Percentiles rank a stretch among this genome's conserved stretches.
Evolutionary conservation across 2,113 vertebrate genomes (phyloP).

Genomic region (Perca fluviatilis): DNA sequence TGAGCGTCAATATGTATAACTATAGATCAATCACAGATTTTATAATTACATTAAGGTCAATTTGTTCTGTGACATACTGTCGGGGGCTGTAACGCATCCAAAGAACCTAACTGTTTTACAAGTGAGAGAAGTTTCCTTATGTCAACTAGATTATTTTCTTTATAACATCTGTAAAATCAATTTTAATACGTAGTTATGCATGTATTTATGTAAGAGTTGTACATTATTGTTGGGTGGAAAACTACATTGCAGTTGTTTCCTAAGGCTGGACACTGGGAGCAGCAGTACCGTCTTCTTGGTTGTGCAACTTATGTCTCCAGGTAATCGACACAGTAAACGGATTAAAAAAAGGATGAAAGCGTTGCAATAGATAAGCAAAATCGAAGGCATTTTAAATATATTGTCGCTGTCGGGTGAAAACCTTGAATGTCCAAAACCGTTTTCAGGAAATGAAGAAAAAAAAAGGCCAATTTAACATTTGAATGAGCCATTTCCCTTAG

Average conservation of each 20-base stretch:
- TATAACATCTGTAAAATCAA: not conserved
- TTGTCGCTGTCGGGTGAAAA: too few species aligned
- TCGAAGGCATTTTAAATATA: too few species aligned
- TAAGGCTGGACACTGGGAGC: not conserved
- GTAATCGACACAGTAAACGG: not conserved
- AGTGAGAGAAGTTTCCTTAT: too few species aligned
- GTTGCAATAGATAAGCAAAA: not conserved
- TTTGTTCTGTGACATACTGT: not conserved
- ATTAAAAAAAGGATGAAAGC: not conserved
- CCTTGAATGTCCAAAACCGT: too few species aligned
- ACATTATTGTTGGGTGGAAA: not conserved
- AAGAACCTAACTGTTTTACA: not conserved
- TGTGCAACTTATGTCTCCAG: not conserved
- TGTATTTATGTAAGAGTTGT: not conserved
- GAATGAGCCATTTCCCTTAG: too few species aligned
- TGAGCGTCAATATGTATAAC: not conserved
- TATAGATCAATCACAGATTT: too few species aligned
- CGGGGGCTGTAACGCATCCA: not conserved
- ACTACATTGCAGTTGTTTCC: slow-evolving; percentile 3
- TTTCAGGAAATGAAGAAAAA: too few species aligned
- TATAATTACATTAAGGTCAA: not conserved
- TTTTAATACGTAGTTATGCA: not conserved
- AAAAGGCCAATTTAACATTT: too few species aligned
- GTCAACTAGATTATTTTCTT: not conserved
- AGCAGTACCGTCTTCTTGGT: not conserved